These are phyloP conservation scores for Cyprinus carpio DNA, from an alignment of 2,113 vertebrate species.

Conservation along the genomic window DNA sequence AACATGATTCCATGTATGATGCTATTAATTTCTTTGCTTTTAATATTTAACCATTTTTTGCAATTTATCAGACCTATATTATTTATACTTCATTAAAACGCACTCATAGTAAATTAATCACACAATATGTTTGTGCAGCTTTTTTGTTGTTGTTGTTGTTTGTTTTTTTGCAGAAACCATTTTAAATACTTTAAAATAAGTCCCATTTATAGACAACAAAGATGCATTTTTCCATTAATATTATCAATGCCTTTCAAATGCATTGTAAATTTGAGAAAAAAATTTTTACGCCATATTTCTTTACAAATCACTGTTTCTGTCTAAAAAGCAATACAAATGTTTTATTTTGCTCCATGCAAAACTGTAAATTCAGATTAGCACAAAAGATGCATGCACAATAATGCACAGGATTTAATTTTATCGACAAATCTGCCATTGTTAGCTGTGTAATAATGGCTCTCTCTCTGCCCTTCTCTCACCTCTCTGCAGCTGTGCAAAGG, in stretches of 20 bases:
- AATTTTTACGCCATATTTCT: not conserved
- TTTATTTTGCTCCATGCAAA: not conserved
- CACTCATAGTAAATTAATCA: not conserved
- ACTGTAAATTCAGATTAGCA: not conserved
- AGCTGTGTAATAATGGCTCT: not conserved
- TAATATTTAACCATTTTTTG: not conserved
- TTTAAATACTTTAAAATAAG: not conserved
- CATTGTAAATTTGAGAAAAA: not conserved
- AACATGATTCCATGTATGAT: not conserved
- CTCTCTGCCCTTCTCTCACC: conserved; percentile 28
- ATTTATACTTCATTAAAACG: not conserved
- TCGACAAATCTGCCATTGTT: not conserved
- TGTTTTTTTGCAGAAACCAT: not conserved
- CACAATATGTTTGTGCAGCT: no score
- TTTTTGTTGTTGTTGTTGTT: no score
- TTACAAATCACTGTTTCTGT: not conserved
- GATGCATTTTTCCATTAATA: not conserved
- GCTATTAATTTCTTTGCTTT: not conserved
- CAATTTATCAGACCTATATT: not conserved
- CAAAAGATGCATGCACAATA: not conserved
- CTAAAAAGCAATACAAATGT: not conserved
- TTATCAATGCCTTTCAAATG: not conserved
- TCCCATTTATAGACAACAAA: not conserved
- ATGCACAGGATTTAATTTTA: not conserved
- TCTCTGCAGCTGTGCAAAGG: conserved; percentile 48